Evolutionary conservation across 2,888 invertebrate genomes (phyloP).

Genomic region (Oligia strigilis): DNA sequence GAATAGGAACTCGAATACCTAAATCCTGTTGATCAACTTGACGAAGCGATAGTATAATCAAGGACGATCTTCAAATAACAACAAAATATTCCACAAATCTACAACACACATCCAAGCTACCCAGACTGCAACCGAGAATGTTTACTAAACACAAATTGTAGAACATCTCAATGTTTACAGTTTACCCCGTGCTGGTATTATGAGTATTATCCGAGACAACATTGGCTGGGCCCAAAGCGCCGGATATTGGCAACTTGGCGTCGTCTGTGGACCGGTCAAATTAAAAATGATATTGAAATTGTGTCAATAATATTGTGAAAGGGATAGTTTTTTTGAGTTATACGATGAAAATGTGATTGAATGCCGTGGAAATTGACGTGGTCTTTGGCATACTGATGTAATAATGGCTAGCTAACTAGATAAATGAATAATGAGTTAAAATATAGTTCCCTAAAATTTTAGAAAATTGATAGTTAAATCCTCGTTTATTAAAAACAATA

Average conservation of each 20-base stretch:
- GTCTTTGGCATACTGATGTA: background rate
- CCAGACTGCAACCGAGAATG: background rate
- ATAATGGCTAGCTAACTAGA: background rate
- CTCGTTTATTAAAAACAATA: no score
- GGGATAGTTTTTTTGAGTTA: background rate
- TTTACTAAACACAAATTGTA: constrained; percentile 48
- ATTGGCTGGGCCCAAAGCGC: constrained; percentile 68
- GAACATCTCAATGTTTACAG: constrained; percentile 24
- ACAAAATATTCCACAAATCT: constrained; percentile 6
- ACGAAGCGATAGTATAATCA: background rate
- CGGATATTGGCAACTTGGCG: constrained; percentile 68
- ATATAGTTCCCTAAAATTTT: background rate
- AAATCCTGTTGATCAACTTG: background rate
- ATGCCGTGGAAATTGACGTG: background rate
- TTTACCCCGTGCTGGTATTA: constrained; percentile 31
- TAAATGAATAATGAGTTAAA: background rate
- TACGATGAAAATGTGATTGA: background rate
- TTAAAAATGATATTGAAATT: constrained; percentile 43
- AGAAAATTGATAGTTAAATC: no score
- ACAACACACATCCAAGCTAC: background rate
- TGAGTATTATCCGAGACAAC: constrained; percentile 71
- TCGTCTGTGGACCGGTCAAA: constrained; percentile 26
- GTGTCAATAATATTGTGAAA: constrained; percentile 34
- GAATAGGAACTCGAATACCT: background rate
- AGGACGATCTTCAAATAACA: background rate